Base-by-base conservation (phyloP, 2,113 vertebrate genomes). In the Microcebus jonahi region DNA sequence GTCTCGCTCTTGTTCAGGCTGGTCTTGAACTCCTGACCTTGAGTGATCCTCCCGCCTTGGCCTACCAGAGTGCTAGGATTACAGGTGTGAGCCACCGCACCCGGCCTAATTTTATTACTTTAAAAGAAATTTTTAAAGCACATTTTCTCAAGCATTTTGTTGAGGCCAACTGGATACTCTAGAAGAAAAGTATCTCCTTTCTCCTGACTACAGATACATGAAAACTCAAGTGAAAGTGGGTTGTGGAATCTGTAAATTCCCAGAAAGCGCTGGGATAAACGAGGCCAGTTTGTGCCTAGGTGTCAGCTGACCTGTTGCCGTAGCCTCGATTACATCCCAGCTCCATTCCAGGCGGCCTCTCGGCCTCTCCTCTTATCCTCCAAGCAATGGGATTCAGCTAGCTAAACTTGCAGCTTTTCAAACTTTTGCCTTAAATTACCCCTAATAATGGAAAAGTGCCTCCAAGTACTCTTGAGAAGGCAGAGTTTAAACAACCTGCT, bases 91-190 rank as follows among this genome's bases (percentile, higher is more conserved):
- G 45, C 45, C 45, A 45, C 45, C 8, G 45, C 45, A 8, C 45
- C 45, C 1, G 45, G 45, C 45, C 45, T 45, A 76, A n/a, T 50
- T 42, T 63, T 50, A 31, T 31, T 50, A 9, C 5, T 18, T 36
- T 21, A 1, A 45, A 45, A 27, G 45, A 45, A 45, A 17, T 34
- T 61, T n/a, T 70, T 29, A 84, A 94, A 95, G 53, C 27, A 71
- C 59, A 39, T 90, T 81, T 90, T 59, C 70, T 79, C 63, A 63
- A 93, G n/a, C n/a, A 42, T 75, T 85, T 75, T 57, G 48, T 92
- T 83, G 8, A 53, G 36, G 48, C 5, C 50, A 79, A 27, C 27
- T 77, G 75, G 5, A 55, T 83, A 83, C 31, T 8, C 17, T 67
- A 73, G 34, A 91, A 77, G 36, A 91, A 68, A 31, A 93, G 42